Base-by-base conservation (phyloP, 2,797 vertebrate genomes). In the Harpagifer antarcticus region DNA sequence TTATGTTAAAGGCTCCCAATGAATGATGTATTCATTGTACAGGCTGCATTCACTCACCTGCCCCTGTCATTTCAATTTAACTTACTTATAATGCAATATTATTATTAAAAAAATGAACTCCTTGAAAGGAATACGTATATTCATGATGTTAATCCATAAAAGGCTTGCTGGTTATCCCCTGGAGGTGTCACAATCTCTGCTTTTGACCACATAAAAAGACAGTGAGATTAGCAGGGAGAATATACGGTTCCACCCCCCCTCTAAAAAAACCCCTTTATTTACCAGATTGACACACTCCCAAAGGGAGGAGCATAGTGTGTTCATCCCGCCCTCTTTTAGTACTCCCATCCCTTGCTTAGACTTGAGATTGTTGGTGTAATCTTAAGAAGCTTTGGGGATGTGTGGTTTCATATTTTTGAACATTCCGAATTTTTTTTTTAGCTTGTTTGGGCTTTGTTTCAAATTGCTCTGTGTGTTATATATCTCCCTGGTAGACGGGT, bases 271-370 rank as follows among this genome's bases (percentile, higher is more conserved):
- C 61, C 61, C 61, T 91, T 90, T 92, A 90, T 92, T 90, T 90
- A 82, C 89, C 88, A 90, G 82, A 88, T 83, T 89, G 86, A 83
- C 77, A 76, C 89, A 86, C 85, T 91, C 87, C 90, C 88, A 88
- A 20, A 87, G 88, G 92, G 92, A 92, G 93, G 84, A 87, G 87
- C 85, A 85, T 69, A 76, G 83, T 89, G 82, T 88, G 85, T 91
- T 87, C 90, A 83, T 84, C 86, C 85, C 79, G 20, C 85, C 89
- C 82, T 87, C 88, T 88, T 83, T 87, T 64, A 68, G 61, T 72
- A 58, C 87, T 81, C 88, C 79, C 82, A 81, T 82, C 83, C 66
- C 66, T 88, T 79, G 70, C 59, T 75, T 53, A 47, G 70, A 87
- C 83, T 84, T 72, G n/a, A 68, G 85, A 44, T 23, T 81, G 84